Percentiles rank a stretch among this genome's conserved stretches.
Evolutionary conservation across 2,888 invertebrate species (phyloP).

Genomic region (Drosophila sordidapex): DNA sequence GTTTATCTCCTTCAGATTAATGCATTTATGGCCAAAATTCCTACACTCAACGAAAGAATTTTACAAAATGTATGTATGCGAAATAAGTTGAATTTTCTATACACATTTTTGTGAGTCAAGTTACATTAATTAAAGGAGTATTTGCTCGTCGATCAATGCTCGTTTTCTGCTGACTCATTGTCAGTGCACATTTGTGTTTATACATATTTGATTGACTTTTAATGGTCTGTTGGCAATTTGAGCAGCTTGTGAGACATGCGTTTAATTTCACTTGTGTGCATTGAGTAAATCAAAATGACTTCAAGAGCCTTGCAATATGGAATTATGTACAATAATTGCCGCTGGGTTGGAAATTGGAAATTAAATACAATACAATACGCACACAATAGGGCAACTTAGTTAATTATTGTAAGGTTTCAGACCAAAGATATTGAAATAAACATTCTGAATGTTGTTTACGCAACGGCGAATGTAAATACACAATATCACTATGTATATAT

Average conservation of each 20-base stretch:
- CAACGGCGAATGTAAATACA: constrained; percentile 35
- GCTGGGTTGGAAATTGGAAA: constrained; percentile 6
- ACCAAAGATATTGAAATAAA: constrained; percentile 21
- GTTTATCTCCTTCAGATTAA: neutral
- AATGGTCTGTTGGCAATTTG: constrained; percentile 49
- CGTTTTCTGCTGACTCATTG: neutral
- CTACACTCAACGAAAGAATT: neutral
- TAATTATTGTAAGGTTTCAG: constrained; percentile 33
- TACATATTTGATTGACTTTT: constrained; percentile 59
- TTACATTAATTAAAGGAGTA: neutral
- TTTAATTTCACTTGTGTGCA: constrained; percentile 20
- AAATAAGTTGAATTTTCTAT: neutral
- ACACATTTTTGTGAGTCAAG: neutral
- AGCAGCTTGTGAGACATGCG: constrained; percentile 26
- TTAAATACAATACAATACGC: neutral
- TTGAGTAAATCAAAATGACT: constrained; percentile 26
- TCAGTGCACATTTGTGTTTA: constrained; percentile 29
- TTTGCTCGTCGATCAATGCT: neutral
- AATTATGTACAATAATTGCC: constrained; percentile 33
- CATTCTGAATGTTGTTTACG: constrained; percentile 20
- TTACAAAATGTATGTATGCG: neutral
- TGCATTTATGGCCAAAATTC: neutral
- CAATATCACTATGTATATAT: constrained; percentile 1
- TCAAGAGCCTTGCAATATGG: constrained; percentile 38
- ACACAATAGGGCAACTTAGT: constrained; percentile 8